phyloP scores from a whole-genome alignment of 2,888 invertebrate genomes.

The Mythimna pallens region DNA sequence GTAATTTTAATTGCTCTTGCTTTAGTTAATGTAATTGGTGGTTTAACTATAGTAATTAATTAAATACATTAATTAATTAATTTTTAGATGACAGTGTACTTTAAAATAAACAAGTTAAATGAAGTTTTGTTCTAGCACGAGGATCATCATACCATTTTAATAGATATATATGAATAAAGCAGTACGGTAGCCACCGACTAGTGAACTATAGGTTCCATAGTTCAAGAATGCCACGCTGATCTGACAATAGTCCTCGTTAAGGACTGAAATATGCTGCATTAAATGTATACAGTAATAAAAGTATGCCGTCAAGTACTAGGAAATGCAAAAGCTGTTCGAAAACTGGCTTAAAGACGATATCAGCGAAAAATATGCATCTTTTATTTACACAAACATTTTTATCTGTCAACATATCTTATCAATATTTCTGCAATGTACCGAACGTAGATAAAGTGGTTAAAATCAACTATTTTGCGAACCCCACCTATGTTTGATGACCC shows the following conservation, averaged over 20 bases:
- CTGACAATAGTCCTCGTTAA: slow-evolving; percentile 26
- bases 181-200: not conserved
- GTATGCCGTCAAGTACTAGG: slow-evolving; percentile 49
- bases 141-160: not conserved
- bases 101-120: not conserved
- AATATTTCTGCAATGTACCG: slow-evolving; percentile 85
- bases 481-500: slow-evolving; percentile 88
- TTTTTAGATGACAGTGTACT: not conserved
- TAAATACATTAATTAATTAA: too few species aligned
- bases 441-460: slow-evolving; percentile 81
- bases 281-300: slow-evolving; percentile 45
- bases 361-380: slow-evolving; percentile 86
- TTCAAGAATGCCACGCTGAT: slow-evolving; percentile 21
- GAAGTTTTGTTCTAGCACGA: not conserved
- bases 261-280: slow-evolving; percentile 35
- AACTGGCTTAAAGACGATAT: slow-evolving; percentile 74
- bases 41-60: too few species aligned
- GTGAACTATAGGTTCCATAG: slow-evolving; percentile 3
- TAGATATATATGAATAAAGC: not conserved
- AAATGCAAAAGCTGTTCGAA: slow-evolving; percentile 74
- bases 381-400: slow-evolving; percentile 85
- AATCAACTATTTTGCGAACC: slow-evolving; percentile 84
- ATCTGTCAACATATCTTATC: slow-evolving; percentile 86
- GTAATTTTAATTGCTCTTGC: too few species aligned
- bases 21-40: too few species aligned